These are phyloP conservation scores for Anolis apletophallus DNA, from an alignment of 2,797 vertebrate species.

Conservation along the genomic window DNA sequence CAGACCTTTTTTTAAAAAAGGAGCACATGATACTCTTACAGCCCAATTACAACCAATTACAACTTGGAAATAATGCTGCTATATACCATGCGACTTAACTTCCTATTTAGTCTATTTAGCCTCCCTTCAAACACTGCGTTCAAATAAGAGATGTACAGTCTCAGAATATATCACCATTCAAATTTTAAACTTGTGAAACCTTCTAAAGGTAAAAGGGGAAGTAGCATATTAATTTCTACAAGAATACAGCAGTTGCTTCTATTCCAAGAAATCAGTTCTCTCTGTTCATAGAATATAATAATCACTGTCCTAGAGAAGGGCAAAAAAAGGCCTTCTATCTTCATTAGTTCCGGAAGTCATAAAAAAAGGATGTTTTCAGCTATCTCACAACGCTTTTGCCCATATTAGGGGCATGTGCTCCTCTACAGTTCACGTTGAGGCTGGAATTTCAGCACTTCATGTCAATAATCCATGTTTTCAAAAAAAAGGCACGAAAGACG, in stretches of 20 bases:
- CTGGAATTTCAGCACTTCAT: constrained; percentile 49
- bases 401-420: constrained; percentile 41
- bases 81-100: neutral
- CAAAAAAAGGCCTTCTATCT: constrained; percentile 41
- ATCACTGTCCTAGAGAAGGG: constrained; percentile 46
- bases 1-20: neutral
- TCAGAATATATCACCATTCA: neutral
- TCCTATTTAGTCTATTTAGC: neutral
- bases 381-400: constrained; percentile 9
- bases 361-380: constrained; percentile 41
- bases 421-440: constrained; percentile 39
- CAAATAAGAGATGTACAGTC: neutral
- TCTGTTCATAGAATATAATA: constrained; percentile 5
- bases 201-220: constrained; percentile 28
- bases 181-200: constrained; percentile 36
- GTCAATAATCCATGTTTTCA: constrained; percentile 66
- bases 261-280: constrained; percentile 14
- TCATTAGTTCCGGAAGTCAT: constrained; percentile 26
- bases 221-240: constrained; percentile 30
- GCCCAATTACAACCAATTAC: neutral
- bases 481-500: constrained; percentile 54
- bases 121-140: neutral
- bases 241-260: constrained; percentile 47
- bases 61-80: neutral
- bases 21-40: neutral